Conservation (phyloP, 2,113 vertebrate genomes). For the Narcine bancroftii region DNA sequence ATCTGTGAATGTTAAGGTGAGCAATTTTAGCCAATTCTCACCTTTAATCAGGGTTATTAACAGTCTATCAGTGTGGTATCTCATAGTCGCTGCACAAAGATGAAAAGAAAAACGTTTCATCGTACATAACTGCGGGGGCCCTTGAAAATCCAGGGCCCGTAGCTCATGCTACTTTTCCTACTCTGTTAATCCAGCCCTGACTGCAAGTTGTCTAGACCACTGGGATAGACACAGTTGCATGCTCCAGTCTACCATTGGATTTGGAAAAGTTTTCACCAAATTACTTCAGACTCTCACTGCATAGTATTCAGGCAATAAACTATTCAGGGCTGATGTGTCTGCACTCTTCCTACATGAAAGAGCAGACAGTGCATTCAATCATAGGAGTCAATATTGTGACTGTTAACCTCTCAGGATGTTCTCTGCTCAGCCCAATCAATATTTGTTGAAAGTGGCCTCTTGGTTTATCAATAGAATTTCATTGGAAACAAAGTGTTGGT, state of each 20-base stretch:
- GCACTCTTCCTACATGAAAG: neutral
- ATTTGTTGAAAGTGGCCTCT: slow-evolving; percentile 20
- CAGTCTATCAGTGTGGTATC: too few relatives aligned
- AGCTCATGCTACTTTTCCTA: too few relatives aligned
- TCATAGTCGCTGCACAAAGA: too few relatives aligned
- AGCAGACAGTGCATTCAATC: slow-evolving; percentile 5
- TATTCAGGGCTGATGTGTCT: slow-evolving; percentile 22
- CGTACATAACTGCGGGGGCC: too few relatives aligned
- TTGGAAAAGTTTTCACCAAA: slow-evolving; percentile 33
- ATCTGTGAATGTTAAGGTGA: too few relatives aligned
- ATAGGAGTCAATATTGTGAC: slow-evolving; percentile 28
- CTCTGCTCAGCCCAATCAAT: slow-evolving; percentile 17
- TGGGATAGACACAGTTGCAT: slow-evolving; percentile 22
- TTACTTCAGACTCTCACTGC: neutral
- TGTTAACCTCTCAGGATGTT: slow-evolving; percentile 29
- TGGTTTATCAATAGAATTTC: slow-evolving; percentile 19
- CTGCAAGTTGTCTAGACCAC: neutral
- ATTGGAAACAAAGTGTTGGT: neutral
- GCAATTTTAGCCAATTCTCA: too few relatives aligned
- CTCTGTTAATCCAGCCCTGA: too few relatives aligned
- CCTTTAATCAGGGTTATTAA: too few relatives aligned
- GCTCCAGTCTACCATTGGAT: slow-evolving; percentile 24
- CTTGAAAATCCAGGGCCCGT: too few relatives aligned
- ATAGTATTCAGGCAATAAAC: neutral
- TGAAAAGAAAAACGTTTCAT: too few relatives aligned